These are phyloP conservation scores for Murina feae DNA, from an alignment of 2,113 vertebrate species.

Conservation along the genomic window DNA sequence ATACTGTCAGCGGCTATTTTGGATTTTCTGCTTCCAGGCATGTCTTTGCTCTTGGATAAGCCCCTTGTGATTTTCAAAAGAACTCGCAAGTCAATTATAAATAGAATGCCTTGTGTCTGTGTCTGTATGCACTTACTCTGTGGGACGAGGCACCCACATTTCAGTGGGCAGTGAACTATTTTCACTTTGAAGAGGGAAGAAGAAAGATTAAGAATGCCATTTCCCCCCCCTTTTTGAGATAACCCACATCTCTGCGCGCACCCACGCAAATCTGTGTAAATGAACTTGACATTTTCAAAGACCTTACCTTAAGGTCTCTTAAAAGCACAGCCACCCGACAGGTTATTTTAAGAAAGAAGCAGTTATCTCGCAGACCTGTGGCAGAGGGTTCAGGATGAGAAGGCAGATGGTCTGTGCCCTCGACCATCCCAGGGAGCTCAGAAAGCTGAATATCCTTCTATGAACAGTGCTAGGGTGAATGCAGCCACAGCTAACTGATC, in stretches of 20 bases:
- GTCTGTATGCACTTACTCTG: constrained; percentile 59
- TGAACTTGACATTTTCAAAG: constrained; percentile 71
- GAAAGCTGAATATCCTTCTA: not conserved
- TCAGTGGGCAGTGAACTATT: constrained; percentile 67
- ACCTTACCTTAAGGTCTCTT: constrained; percentile 62
- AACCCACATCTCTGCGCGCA: constrained; percentile 60
- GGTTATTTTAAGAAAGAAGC: constrained; percentile 62
- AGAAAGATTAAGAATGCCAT: constrained; percentile 55
- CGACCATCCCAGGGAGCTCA: not conserved
- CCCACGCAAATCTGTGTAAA: constrained; percentile 67
- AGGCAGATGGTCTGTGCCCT: not conserved
- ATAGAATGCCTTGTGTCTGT: constrained; percentile 62
- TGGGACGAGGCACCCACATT: constrained; percentile 58
- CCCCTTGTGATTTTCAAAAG: constrained; percentile 71
- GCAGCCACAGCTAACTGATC: not conserved
- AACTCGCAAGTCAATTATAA: constrained; percentile 72
- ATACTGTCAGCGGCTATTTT: constrained; percentile 55
- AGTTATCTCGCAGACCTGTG: constrained; percentile 1
- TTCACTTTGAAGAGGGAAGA: constrained; percentile 66
- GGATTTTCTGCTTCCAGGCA: constrained; percentile 60
- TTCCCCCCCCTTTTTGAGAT: constrained; percentile 43
- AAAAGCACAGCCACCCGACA: constrained; percentile 36
- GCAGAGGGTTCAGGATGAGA: constrained; percentile 4
- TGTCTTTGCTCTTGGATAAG: constrained; percentile 67
- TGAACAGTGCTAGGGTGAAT: not conserved